These are phyloP conservation scores for Solen grandis DNA, from an alignment of 1,140 invertebrate genomes.

Conservation along the genomic window DNA sequence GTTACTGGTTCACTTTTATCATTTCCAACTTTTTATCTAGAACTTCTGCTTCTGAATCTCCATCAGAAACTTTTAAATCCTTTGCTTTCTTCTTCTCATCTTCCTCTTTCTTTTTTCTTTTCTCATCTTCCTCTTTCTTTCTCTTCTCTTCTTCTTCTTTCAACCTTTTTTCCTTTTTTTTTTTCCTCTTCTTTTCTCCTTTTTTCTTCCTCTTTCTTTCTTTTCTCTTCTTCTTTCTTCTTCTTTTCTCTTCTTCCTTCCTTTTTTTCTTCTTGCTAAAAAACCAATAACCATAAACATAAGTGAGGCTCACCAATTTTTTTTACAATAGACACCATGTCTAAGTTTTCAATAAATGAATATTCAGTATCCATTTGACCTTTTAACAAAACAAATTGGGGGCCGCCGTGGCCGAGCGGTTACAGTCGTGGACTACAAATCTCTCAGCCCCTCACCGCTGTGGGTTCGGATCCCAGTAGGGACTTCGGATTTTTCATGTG, in stretches of 20 bases:
- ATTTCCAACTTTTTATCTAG: constrained; percentile 35
- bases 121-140: constrained; percentile 42
- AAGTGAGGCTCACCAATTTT: no score
- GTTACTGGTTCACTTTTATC: no score
- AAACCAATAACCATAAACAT: no score
- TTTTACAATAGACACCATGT: no score
- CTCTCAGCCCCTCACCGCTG: no score
- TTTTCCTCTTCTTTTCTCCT: constrained; percentile 51
- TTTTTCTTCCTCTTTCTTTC: constrained; percentile 54
- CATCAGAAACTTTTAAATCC: constrained; percentile 11
- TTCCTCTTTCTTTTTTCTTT: constrained; percentile 35
- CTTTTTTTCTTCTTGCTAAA: constrained; percentile 49
- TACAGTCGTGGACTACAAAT: no score
- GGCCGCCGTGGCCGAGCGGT: no score
- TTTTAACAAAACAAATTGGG: no score
- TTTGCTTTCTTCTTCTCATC: constrained; percentile 11
- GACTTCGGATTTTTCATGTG: no score
- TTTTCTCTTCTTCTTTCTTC: constrained; percentile 52
- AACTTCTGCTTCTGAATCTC: constrained; percentile 22
- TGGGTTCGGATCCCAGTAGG: no score
- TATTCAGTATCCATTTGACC: no score
- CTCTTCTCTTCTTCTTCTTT: constrained; percentile 57
- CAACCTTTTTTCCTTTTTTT: constrained; percentile 45
- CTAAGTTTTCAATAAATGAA: no score
- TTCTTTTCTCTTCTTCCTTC: constrained; percentile 54